Evolutionary conservation across 1,140 invertebrate species (phyloP), one percentile per base, ranked within the genome.

Genomic region (Cydia splendana): DNA sequence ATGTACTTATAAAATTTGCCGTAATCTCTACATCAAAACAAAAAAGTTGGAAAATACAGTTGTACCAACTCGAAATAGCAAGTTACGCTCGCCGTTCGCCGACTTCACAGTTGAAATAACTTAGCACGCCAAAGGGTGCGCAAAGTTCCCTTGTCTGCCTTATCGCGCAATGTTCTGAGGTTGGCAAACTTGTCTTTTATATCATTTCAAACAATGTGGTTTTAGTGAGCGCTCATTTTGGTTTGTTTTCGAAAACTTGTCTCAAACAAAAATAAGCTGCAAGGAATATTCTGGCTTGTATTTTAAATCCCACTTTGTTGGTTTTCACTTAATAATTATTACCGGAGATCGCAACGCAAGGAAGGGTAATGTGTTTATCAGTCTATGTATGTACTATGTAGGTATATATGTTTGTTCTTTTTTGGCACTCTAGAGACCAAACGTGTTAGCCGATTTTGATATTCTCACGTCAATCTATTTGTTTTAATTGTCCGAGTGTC

Each of bases 121-220:
- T 38, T 71, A 71, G 67, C 67, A 45, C 67, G 67, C 67, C 30
- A 45, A 71, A 71, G 67, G 67, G 67, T 71, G 30, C 67, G 28
- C 65, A 20, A 71, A 71, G 38, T 71, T 71, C 34, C 30, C 67
- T 38, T 71, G 67, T 71, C 67, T 71, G 67, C 34, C 67, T 71
- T 71, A 71, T 71, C 67, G 67, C n/a, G 67, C 67, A 18, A 71
- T 38, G 30, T 38, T 71, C 34, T 71, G 67, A 67, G 67, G 67
- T 71, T 71, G 67, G 67, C 67, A 71, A 38, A 71, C 67, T 71
- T 71, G 67, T 71, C 67, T 71, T 71, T 71, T 71, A 71, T 71
- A 71, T 71, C 28, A 71, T 71, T 71, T 71, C 34, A 18, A 71
- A 71, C 67, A 71, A 38, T 71, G 67, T n/a, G 65, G 30, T 71